phyloP scores from a whole-genome alignment of 2,797 vertebrate species.

The Anomalospiza imberbis region DNA sequence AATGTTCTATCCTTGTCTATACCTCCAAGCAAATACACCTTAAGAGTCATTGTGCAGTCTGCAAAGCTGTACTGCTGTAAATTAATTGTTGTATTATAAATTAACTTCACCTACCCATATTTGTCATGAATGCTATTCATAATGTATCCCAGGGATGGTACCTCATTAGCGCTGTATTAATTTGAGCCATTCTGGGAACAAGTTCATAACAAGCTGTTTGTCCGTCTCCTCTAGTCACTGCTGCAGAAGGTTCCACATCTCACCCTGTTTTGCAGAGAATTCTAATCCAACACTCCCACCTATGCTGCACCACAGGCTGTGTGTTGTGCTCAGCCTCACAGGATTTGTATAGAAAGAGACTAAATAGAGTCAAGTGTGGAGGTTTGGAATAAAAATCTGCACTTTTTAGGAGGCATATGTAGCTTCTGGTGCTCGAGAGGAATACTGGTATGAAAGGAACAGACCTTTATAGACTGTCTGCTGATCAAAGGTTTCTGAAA shows the following conservation, averaged over 20 bases:
- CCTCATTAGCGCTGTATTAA: not conserved
- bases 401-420: not conserved
- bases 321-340: not conserved
- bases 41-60: not conserved
- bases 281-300: not conserved
- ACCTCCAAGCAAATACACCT: not conserved
- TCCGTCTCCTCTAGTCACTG: not conserved
- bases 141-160: not conserved
- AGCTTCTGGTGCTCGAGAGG: not conserved
- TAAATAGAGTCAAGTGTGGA: not conserved
- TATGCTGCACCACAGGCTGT: fast-evolving
- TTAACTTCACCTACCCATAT: not conserved
- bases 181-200: not conserved
- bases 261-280: not conserved
- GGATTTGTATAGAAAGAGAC: not conserved
- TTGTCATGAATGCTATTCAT: not conserved
- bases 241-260: not conserved
- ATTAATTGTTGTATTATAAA: not conserved
- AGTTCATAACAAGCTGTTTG: not conserved
- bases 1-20: not conserved
- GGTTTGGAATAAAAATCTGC: not conserved
- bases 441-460: not conserved
- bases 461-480: not conserved
- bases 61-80: not conserved
- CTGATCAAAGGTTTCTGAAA: not conserved